phyloP scores from a whole-genome alignment of 2,888 invertebrate genomes.

The Ophion ellenae region DNA sequence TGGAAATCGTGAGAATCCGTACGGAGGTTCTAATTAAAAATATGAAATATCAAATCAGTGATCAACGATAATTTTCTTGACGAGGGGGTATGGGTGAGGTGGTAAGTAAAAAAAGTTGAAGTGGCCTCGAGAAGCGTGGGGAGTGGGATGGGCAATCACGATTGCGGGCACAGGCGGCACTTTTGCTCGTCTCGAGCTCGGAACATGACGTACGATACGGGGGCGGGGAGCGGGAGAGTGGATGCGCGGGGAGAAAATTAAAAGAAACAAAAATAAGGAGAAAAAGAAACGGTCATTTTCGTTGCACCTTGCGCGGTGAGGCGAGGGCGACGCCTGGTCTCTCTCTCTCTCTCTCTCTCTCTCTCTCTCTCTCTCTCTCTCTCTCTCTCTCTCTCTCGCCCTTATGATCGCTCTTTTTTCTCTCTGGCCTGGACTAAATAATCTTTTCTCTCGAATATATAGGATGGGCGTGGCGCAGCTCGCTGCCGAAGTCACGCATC shows the following conservation, averaged over 20 bases:
- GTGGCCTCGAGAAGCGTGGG: constrained; percentile 23
- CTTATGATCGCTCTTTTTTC: neutral
- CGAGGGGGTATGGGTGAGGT: neutral
- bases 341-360: constrained; percentile 13
- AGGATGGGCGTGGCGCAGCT: constrained; percentile 60
- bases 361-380: neutral
- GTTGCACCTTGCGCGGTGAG: constrained; percentile 79
- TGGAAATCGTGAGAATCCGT: constrained; percentile 10
- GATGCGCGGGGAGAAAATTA: neutral
- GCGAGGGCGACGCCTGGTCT: constrained; percentile 74
- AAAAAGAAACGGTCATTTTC: constrained; percentile 81
- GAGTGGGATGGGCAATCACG: constrained; percentile 53
- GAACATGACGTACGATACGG: constrained; percentile 76
- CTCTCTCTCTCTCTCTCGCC: constrained; percentile 18
- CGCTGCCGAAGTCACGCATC: constrained; percentile 35
- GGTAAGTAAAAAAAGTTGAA: constrained; percentile 34
- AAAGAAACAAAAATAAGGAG: neutral
- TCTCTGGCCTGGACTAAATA: constrained; percentile 44
- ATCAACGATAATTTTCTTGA: constrained; percentile 18
- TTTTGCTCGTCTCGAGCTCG: constrained; percentile 66
- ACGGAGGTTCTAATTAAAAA: neutral
- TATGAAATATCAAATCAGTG: neutral
- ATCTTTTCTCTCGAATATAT: constrained; percentile 61
- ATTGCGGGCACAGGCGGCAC: constrained; percentile 48
- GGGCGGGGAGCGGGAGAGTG: neutral